Conservation (phyloP, 2,888 invertebrate species). For the Germaria angustata region DNA sequence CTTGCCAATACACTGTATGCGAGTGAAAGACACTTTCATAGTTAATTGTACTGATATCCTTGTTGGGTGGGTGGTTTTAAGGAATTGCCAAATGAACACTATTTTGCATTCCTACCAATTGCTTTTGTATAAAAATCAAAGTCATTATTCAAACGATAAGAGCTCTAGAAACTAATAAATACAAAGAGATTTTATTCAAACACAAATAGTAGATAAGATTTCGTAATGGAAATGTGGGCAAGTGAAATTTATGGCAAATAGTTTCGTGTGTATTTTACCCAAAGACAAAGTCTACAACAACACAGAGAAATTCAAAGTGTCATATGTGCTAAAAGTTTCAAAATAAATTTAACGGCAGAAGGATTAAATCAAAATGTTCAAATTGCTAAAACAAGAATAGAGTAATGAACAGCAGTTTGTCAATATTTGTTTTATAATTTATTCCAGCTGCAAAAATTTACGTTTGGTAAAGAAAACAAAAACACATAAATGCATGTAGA, state of each 20-base stretch:
- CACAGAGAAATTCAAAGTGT: too few species aligned
- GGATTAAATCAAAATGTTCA: too few species aligned
- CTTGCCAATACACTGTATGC: not conserved
- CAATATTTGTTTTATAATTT: too few species aligned
- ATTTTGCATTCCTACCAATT: not conserved
- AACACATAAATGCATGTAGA: too few species aligned
- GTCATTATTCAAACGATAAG: constrained; percentile 13
- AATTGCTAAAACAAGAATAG: too few species aligned
- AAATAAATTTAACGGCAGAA: too few species aligned
- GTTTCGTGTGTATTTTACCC: too few species aligned
- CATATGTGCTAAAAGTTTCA: too few species aligned
- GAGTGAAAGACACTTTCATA: not conserved
- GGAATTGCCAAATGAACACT: not conserved
- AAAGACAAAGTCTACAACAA: too few species aligned
- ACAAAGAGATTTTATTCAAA: not conserved
- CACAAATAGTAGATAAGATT: not conserved
- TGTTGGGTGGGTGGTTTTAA: not conserved
- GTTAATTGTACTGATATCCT: not conserved
- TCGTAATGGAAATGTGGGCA: not conserved
- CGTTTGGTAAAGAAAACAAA: too few species aligned
- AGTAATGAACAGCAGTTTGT: too few species aligned
- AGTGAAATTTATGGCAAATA: not conserved
- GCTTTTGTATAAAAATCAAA: not conserved
- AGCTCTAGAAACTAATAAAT: not conserved
- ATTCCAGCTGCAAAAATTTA: too few species aligned